Base-by-base conservation (phyloP, 2,113 vertebrate species). In the Pseudolaguvia tuberculata region DNA sequence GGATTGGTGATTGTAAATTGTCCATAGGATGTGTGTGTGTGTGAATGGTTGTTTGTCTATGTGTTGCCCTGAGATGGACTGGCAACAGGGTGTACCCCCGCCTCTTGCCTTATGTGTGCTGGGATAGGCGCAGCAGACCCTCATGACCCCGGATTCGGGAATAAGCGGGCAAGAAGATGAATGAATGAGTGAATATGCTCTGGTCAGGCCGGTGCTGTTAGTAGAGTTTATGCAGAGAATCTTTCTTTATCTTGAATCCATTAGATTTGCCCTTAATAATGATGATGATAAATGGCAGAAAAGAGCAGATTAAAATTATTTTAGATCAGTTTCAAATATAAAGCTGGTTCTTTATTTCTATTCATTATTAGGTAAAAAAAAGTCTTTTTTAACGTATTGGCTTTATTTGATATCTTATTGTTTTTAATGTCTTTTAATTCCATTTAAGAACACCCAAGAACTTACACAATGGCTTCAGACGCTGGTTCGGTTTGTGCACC, bases 401-500 rank as follows among this genome's bases (percentile, higher is more conserved):
- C 21, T 56, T 11, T 39, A 50, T 31, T 47, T 47, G 14, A 61
- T 29, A 25, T 23, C 11, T 61, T 23, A 50, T 45, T 12, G 25
- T n/a, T 27, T 67, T 59, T 51, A 52, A 51, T 4, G 4, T 8
- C 9, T 13, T 27, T 23, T 15, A 75, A 15, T 14, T 23, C 11
- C 14, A 39, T 35, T 67, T 4, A 25, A 66, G 63, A 27, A 66
- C n/a, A 65, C n/a, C 3, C 13, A 65, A 17, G n/a, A 21, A 65
- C 23, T 12, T 72, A 35, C 15, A 77, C 58, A 73, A 77, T 70
- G 45, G 35, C 58, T 39, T 29, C 12, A 45, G 23, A 56, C 11
- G 78, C 68, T 76, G 73, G 80, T 80, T 68, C 68, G 79, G 61
- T 58, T 63, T 77, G 56, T 84, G 71, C 82, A 83, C 35, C 5